Percentiles rank a stretch among this genome's conserved stretches.
phyloP scores from a whole-genome alignment of 1,140 invertebrate genomes.

The Drosophila rhopaloa region DNA sequence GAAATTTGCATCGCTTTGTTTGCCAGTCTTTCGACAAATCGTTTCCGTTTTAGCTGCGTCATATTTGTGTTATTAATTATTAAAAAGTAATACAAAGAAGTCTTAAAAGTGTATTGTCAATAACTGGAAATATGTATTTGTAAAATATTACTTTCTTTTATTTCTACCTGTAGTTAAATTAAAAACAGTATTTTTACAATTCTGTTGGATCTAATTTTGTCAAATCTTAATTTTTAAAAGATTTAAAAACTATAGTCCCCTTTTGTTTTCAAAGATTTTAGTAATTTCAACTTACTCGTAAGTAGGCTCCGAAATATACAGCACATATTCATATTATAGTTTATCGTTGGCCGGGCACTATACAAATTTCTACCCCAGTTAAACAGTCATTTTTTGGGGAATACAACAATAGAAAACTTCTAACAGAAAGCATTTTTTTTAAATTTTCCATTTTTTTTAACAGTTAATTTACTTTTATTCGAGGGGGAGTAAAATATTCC shows the following conservation, averaged over 20 bases:
- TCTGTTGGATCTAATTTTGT: no score
- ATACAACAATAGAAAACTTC: no score
- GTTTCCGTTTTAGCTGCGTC: slow-evolving; percentile 62
- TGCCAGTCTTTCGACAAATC: slow-evolving; percentile 69
- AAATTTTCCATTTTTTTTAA: neutral
- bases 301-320: neutral
- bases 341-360: no score
- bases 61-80: slow-evolving; percentile 56
- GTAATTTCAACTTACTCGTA: neutral
- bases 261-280: no score
- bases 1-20: slow-evolving; percentile 67
- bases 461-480: no score
- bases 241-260: neutral
- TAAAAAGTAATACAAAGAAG: slow-evolving; percentile 3
- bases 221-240: neutral
- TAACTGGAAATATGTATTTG: no score
- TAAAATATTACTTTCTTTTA: no score
- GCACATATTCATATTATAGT: no score
- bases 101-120: no score
- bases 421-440: neutral
- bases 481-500: no score
- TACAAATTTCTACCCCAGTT: neutral
- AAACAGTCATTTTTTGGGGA: neutral
- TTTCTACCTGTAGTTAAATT: no score
- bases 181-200: no score